These are phyloP conservation scores for Drosophila paranaensis DNA, from an alignment of 2,888 invertebrate genomes.

Conservation along the genomic window DNA sequence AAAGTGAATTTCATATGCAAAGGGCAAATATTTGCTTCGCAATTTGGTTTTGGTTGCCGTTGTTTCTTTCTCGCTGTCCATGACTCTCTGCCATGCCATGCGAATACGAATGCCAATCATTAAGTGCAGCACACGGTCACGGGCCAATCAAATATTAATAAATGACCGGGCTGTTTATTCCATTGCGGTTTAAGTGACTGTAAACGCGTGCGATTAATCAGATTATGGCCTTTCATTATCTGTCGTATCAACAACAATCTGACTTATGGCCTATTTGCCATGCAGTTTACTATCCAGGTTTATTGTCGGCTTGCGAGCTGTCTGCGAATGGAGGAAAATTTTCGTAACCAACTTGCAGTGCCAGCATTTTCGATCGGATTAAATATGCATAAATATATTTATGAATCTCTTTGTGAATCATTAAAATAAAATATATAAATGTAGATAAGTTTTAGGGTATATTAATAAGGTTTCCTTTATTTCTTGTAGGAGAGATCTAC, in stretches of 20 bases:
- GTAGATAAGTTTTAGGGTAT: no score
- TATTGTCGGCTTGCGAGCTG: neutral
- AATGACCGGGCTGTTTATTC: constrained; percentile 37
- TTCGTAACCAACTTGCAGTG: neutral
- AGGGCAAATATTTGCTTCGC: constrained; percentile 57
- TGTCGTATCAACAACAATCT: constrained; percentile 21
- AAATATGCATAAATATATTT: neutral
- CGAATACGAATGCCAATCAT: constrained; percentile 40
- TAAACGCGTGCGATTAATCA: constrained; percentile 46
- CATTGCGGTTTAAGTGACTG: constrained; percentile 43
- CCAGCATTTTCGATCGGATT: neutral
- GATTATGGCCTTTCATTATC: constrained; percentile 34
- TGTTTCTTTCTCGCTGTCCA: neutral
- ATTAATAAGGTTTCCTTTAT: no score
- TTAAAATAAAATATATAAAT: neutral
- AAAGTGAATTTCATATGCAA: constrained; percentile 40
- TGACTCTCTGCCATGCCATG: neutral
- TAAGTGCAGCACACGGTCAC: constrained; percentile 19
- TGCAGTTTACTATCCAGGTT: constrained; percentile 1
- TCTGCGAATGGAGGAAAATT: neutral
- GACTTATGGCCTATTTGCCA: constrained; percentile 16
- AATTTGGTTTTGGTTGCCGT: neutral
- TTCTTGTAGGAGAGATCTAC: no score
- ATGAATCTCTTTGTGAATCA: neutral
- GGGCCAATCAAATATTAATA: constrained; percentile 52